Evolutionary conservation across 2,113 vertebrate species (phyloP), one percentile per base, ranked within the genome.

Genomic region (Diphyllodes magnificus): DNA sequence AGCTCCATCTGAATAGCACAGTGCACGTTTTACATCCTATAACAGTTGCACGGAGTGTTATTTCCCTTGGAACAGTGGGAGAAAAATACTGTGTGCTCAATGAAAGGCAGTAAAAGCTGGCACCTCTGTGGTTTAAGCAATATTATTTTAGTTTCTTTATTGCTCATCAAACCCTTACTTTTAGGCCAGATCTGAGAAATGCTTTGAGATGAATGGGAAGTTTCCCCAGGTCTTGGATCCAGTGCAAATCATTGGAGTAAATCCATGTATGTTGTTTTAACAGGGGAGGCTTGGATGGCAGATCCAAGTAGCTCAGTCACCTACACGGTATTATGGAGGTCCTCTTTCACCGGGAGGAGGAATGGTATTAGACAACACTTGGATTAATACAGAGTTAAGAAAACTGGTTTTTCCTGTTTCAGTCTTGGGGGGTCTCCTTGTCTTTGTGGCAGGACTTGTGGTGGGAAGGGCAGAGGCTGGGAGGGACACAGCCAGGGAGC

Each of bases 31-130:
- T 81, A 77, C 51, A 86, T 88, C 92, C 86, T 57, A 0, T 60
- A 92, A 79, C 88, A 75, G 76, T 88, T 21, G 5, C 2, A 7
- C 0, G 0, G 81, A 70, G 85, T 44, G 60, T 91, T 92, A 82
- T 96, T 96, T 96, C 85, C 79, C 63, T 94, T 91, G 87, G 82
- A 94, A 70, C 54, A 85, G 63, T n/a, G 68, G 78, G 59, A 90
- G 51, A 66, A 72, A 86, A 94, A 80, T 87, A 92, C 24, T 42
- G 9, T 15, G 16, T 70, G 25, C 78, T 95, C 81, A 71, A 59
- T 95, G 94, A 90, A 94, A 91, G 39, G 68, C 75, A 93, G 82
- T 95, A 88, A 91, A 91, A 95, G n/a, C 63, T 91, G 47, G 81
- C 73, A 95, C 89, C 79, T 92, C 78, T 87, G 95, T 71, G 93